Percentiles rank a stretch among this genome's conserved stretches.
phyloP scores from a whole-genome alignment of 2,797 vertebrate genomes.

The Trematocara caparti region DNA sequence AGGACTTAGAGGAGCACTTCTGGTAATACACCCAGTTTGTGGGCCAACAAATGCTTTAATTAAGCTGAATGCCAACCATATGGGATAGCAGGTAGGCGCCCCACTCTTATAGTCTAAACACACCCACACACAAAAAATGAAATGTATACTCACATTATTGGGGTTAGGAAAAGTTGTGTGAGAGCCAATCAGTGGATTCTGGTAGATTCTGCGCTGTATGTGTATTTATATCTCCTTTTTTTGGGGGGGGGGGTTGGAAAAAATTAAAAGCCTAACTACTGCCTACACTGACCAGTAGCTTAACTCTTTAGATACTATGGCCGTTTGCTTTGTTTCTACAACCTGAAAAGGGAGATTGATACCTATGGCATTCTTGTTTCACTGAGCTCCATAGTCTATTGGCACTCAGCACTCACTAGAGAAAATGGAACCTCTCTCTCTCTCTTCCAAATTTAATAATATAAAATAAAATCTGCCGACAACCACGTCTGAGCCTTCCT shows the following conservation, averaged over 20 bases:
- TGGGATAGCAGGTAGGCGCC: constrained; percentile 67
- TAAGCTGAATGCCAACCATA: constrained; percentile 72
- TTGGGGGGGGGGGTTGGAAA: not conserved
- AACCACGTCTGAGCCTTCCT: not conserved
- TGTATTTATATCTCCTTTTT: not conserved
- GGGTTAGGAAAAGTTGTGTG: constrained; percentile 22
- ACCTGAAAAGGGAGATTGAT: not conserved
- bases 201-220: not conserved
- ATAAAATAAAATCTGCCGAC: not conserved
- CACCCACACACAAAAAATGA: constrained; percentile 1
- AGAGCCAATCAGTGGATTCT: not conserved
- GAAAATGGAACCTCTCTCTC: not conserved
- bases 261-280: not conserved
- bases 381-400: not conserved
- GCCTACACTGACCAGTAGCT: not conserved
- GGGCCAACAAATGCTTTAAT: constrained; percentile 71
- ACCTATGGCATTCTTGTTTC: not conserved
- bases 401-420: not conserved
- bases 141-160: not conserved
- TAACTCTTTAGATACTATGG: not conserved
- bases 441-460: not conserved
- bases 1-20: constrained; percentile 58
- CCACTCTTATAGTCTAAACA: constrained; percentile 52
- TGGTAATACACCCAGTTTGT: constrained; percentile 62
- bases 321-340: not conserved